These are phyloP conservation scores for Petromus typicus DNA, from an alignment of 2,113 vertebrate genomes.

Conservation along the genomic window DNA sequence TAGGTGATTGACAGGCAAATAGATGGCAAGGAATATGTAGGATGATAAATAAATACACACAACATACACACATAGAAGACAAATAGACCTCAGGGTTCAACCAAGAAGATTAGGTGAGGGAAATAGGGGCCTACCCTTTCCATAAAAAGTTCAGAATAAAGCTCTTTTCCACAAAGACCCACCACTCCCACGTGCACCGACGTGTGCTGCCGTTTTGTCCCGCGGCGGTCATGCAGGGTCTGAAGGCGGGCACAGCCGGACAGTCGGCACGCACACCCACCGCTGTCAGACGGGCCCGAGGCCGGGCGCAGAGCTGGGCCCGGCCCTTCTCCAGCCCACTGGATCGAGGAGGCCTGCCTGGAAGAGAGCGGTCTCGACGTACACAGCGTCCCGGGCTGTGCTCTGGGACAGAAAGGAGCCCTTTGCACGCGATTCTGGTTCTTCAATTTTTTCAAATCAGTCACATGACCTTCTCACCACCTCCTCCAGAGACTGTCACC, in stretches of 20 bases:
- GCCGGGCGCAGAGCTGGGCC: no score
- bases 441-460: background rate
- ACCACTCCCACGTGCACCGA: background rate
- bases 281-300: no score
- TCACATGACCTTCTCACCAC: background rate
- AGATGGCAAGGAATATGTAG: background rate
- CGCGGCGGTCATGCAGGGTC: no score
- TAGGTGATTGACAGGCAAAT: background rate
- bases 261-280: no score
- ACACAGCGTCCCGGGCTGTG: no score
- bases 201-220: background rate
- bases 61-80: background rate
- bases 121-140: conserved; percentile 15
- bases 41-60: background rate
- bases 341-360: background rate
- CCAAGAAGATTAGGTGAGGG: background rate
- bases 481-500: background rate
- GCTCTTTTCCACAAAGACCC: background rate
- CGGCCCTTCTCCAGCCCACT: background rate
- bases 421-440: background rate
- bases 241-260: no score
- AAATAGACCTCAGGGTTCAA: conserved; percentile 1
- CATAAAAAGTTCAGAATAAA: conserved; percentile 23
- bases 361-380: no score
- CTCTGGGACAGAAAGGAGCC: background rate